Percentiles rank a stretch among this genome's conserved stretches.
These are phyloP conservation scores for Micrasema longulum DNA, from an alignment of 1,140 invertebrate species.

Conservation along the genomic window DNA sequence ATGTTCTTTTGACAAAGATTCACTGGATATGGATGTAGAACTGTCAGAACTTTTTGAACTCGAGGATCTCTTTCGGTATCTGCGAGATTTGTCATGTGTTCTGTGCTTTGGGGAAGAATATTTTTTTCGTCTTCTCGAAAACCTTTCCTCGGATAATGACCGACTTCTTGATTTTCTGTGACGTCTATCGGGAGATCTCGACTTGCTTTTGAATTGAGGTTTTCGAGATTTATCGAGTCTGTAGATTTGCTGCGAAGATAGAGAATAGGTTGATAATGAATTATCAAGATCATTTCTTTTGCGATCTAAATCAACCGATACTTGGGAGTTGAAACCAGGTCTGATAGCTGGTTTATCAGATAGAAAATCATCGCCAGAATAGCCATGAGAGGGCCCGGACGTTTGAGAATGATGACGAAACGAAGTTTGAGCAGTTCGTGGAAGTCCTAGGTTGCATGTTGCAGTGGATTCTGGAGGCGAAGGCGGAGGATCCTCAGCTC, in stretches of 20 bases:
- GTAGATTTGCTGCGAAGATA: too few species aligned
- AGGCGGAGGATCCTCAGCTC: constrained; percentile 60
- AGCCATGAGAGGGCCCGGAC: not conserved
- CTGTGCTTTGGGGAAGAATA: not conserved
- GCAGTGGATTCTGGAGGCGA: not conserved
- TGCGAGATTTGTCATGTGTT: constrained; percentile 5
- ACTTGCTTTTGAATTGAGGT: constrained; percentile 10
- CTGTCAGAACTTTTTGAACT: constrained; percentile 7
- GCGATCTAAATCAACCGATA: too few species aligned
- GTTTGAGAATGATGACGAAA: constrained; percentile 1
- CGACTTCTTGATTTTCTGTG: constrained; percentile 1
- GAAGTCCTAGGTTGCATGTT: not conserved
- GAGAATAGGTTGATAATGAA: too few species aligned
- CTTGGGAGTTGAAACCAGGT: not conserved
- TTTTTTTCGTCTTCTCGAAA: not conserved
- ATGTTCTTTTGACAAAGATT: not conserved
- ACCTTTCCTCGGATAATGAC: constrained; percentile 1
- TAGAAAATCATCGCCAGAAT: constrained; percentile 15
- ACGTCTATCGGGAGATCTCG: constrained; percentile 8
- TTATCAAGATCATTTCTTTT: too few species aligned
- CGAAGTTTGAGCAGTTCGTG: constrained; percentile 9
- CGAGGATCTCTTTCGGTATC: not conserved
- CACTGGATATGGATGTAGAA: not conserved
- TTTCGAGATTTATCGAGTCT: too few species aligned
- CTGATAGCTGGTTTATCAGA: not conserved